These are phyloP conservation scores for Saturnia japonica DNA, from an alignment of 2,888 invertebrate species.

Conservation along the genomic window DNA sequence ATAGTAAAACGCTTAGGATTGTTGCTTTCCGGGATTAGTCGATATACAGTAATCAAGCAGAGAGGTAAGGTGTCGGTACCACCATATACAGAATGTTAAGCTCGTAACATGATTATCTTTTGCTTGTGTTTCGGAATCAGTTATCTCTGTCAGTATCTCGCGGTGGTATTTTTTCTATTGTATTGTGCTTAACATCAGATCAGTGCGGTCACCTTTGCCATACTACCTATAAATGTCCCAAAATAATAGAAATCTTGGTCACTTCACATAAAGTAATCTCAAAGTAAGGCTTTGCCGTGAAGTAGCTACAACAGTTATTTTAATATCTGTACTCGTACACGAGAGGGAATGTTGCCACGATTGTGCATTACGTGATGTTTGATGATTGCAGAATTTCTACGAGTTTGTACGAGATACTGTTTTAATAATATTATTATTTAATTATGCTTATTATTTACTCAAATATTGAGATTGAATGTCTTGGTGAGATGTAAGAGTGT, in stretches of 20 bases:
- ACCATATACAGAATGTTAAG: too few species aligned
- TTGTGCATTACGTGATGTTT: slow-evolving; percentile 35
- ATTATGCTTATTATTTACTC: neutral
- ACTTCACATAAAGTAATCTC: slow-evolving; percentile 13
- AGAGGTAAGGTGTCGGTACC: too few species aligned
- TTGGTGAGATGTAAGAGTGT: neutral
- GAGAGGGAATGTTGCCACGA: slow-evolving; percentile 16
- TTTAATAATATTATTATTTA: neutral
- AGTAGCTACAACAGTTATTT: slow-evolving; percentile 42
- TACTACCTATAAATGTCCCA: neutral
- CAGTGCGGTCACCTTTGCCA: too few species aligned
- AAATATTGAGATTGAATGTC: neutral
- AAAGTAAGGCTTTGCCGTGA: slow-evolving; percentile 5
- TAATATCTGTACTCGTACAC: slow-evolving; percentile 35
- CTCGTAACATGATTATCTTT: too few species aligned
- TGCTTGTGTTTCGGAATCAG: too few species aligned
- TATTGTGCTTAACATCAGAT: too few species aligned
- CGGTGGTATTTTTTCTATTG: too few species aligned
- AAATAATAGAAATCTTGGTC: slow-evolving; percentile 1
- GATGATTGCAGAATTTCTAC: slow-evolving; percentile 33
- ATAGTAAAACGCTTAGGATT: too few species aligned
- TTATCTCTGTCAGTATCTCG: too few species aligned
- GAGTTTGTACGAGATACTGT: slow-evolving; percentile 13
- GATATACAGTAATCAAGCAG: too few species aligned
- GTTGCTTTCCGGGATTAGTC: too few species aligned